Evolutionary conservation across 1,140 invertebrate genomes (phyloP).

Genomic region (Leptinotarsa defecta): DNA sequence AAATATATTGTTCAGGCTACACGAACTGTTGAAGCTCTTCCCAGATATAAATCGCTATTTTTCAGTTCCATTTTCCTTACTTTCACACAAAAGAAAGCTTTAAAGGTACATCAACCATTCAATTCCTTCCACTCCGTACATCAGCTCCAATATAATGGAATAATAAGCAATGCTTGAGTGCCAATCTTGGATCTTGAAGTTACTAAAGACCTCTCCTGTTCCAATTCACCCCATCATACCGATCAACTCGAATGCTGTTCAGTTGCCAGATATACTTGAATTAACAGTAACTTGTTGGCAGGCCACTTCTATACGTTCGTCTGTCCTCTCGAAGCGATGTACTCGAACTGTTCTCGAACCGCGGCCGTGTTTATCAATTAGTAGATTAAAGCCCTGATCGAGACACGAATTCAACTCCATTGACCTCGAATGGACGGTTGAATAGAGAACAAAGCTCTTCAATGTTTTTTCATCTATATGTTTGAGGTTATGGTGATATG

Average conservation of each 20-base stretch:
- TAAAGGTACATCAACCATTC: too few species aligned
- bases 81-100: too few species aligned
- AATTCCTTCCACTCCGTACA: too few species aligned
- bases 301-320: not conserved
- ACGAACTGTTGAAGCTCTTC: too few species aligned
- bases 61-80: too few species aligned
- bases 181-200: not conserved
- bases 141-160: too few species aligned
- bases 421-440: not conserved
- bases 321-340: not conserved
- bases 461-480: too few species aligned
- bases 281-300: conserved; percentile 2
- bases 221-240: not conserved
- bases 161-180: too few species aligned
- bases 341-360: not conserved
- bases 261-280: conserved; percentile 2
- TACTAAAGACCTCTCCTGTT: not conserved
- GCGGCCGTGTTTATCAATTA: not conserved
- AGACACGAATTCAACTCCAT: not conserved
- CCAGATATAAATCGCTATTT: too few species aligned
- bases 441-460: not conserved
- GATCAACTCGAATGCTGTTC: not conserved
- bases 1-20: too few species aligned
- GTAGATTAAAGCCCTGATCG: conserved; percentile 1
- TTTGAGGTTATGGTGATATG: too few species aligned